These are phyloP conservation scores for Cetoscarus ocellatus DNA, from an alignment of 2,797 vertebrate species.

Conservation along the genomic window DNA sequence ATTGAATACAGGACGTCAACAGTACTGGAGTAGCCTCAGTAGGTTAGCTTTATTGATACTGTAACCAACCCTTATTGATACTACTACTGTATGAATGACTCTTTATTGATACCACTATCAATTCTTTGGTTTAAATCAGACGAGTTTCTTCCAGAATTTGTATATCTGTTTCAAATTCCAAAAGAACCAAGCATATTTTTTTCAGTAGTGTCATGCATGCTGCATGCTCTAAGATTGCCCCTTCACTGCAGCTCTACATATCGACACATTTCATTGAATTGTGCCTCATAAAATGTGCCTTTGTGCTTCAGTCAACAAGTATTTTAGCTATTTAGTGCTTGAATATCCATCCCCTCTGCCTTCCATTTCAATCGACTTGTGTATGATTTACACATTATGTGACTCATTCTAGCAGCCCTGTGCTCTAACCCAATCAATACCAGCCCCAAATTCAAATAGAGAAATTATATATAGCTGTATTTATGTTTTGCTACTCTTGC, in stretches of 20 bases:
- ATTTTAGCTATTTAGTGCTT: constrained; percentile 58
- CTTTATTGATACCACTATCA: too few relatives aligned
- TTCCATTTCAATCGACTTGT: constrained; percentile 60
- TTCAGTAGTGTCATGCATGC: constrained; percentile 33
- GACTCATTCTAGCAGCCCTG: constrained; percentile 61
- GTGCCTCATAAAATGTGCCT: constrained; percentile 43
- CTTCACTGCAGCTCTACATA: constrained; percentile 15
- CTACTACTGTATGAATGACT: too few relatives aligned
- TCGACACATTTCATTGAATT: constrained; percentile 40
- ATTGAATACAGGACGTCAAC: too few relatives aligned
- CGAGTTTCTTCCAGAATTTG: too few relatives aligned
- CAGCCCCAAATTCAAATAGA: constrained; percentile 58
- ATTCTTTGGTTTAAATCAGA: too few relatives aligned
- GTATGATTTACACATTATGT: constrained; percentile 74
- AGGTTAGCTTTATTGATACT: too few relatives aligned
- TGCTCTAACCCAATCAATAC: constrained; percentile 75
- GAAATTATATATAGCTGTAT: constrained; percentile 65
- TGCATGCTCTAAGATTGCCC: constrained; percentile 16
- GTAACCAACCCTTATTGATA: too few relatives aligned
- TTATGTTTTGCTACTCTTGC: constrained; percentile 72
- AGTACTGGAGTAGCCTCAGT: too few relatives aligned
- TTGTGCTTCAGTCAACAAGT: constrained; percentile 66
- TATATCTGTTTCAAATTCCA: too few relatives aligned
- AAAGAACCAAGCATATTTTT: background rate
- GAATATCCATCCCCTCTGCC: constrained; percentile 52